These are phyloP conservation scores for Eulemur coronatus DNA, from an alignment of 2,797 vertebrate species.

Conservation along the genomic window DNA sequence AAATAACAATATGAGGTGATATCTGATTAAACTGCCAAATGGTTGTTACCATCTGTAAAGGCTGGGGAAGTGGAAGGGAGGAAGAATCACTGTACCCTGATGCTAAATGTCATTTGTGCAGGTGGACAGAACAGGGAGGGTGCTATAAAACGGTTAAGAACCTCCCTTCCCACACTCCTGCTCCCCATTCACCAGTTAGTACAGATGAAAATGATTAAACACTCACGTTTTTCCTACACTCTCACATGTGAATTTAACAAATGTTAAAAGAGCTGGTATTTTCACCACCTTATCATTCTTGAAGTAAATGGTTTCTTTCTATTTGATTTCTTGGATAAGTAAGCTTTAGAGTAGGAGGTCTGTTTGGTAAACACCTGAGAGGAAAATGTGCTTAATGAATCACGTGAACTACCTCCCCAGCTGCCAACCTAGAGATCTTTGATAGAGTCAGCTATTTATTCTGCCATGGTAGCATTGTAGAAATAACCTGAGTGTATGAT, in stretches of 20 bases:
- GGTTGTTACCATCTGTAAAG: background rate
- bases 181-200: background rate
- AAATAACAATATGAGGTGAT: background rate
- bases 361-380: constrained; percentile 19
- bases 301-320: constrained; percentile 29
- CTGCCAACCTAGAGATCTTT: constrained; percentile 40
- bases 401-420: constrained; percentile 22
- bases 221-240: background rate
- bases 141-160: background rate
- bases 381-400: constrained; percentile 62
- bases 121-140: background rate
- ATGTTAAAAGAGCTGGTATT: background rate
- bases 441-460: constrained; percentile 55
- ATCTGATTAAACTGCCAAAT: background rate
- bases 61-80: background rate
- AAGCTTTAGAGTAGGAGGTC: constrained; percentile 14
- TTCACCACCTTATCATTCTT: background rate
- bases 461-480: background rate
- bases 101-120: background rate
- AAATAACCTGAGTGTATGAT: constrained; percentile 49
- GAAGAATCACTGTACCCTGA: background rate
- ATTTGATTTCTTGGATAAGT: constrained; percentile 6
- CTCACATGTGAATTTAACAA: background rate
- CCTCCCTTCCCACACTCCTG: background rate
- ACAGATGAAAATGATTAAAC: background rate